Conservation (phyloP, 2,797 vertebrate species). For the Bradypodion ventrale region DNA sequence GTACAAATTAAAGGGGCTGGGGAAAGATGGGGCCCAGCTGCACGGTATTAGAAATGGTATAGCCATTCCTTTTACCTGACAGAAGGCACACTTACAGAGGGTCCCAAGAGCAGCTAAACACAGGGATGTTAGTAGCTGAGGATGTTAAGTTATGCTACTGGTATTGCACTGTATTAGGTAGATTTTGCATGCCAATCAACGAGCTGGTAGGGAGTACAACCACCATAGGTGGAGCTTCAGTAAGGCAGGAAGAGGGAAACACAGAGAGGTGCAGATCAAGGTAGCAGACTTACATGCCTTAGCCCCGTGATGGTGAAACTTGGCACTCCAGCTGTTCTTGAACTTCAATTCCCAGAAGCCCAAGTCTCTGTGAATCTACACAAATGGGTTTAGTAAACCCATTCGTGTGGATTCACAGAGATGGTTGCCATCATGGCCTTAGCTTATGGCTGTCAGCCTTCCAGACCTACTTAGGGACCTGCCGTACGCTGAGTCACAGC, state of each 20-base stretch:
- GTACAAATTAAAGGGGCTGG: constrained; percentile 54
- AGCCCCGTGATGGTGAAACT: too few species aligned
- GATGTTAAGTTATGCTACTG: constrained; percentile 9
- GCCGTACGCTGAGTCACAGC: not conserved
- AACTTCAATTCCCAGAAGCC: too few species aligned
- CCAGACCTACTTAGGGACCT: not conserved
- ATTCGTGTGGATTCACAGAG: too few species aligned
- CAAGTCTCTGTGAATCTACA: too few species aligned
- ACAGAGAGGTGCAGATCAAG: not conserved
- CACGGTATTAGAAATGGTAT: not conserved
- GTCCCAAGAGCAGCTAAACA: not conserved
- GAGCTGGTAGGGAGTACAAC: not conserved
- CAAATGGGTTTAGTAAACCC: too few species aligned
- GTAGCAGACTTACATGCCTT: not conserved
- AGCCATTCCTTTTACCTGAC: constrained; percentile 44
- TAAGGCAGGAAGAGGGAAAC: not conserved
- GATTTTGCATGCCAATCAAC: constrained; percentile 10
- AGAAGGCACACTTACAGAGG: not conserved
- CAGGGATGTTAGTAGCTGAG: not conserved
- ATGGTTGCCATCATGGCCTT: too few species aligned
- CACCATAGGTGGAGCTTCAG: not conserved
- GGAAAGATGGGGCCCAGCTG: constrained; percentile 20
- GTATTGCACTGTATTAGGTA: not conserved
- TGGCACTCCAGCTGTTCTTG: too few species aligned
- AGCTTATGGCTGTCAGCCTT: not conserved